Base-by-base conservation (phyloP, 1,140 invertebrate genomes). In the Drosophila melanica region DNA sequence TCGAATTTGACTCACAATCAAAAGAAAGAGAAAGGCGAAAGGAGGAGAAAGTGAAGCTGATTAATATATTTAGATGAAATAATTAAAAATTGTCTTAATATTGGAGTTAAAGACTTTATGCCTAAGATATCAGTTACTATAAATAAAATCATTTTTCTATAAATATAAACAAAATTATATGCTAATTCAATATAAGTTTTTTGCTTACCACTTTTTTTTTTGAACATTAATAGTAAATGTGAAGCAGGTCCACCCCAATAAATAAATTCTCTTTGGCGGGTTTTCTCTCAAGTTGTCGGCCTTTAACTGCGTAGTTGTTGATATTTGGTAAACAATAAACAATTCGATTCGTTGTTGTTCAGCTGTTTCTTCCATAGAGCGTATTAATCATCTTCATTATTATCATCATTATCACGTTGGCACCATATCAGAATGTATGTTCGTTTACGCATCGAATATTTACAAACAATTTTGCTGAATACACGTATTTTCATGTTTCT, bases 291-390 rank as follows among this genome's bases (percentile, higher is more conserved):
- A 54, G 75, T 85, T 79, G 76, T 79, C 81, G 81, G 81, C 77
- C 81, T 77, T 76, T 59, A 77, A 86, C 68, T 81, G 78, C 78
- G 78, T 62, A 66, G 63, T 62, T 85, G 81, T 77, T 77, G 41
- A 77, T 85, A 60, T 86, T 86, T 86, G 69, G 68, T 86, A 77
- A 81, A 85, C 74, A 85, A 85, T 67, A 66, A 81, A 72, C 45
- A 73, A 68, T 45, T 55, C 41, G 42, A 62, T 45, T 55, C 41
- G 42, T 18, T 45, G 51, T 41, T 73, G 37, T 81, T 86, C 81
- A 85, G 77, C 74, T 85, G 81, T 75, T 71, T 81, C 67, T 75
- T 75, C 63, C 27, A 47, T 62, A n/a, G 12, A 35, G 37, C 11
- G 60, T 59, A 60, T 86, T 73, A 74, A 72, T 79, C 62, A 84